Evolutionary conservation across 2,797 vertebrate genomes (phyloP).

Genomic region (Sylvilagus floridanus): DNA sequence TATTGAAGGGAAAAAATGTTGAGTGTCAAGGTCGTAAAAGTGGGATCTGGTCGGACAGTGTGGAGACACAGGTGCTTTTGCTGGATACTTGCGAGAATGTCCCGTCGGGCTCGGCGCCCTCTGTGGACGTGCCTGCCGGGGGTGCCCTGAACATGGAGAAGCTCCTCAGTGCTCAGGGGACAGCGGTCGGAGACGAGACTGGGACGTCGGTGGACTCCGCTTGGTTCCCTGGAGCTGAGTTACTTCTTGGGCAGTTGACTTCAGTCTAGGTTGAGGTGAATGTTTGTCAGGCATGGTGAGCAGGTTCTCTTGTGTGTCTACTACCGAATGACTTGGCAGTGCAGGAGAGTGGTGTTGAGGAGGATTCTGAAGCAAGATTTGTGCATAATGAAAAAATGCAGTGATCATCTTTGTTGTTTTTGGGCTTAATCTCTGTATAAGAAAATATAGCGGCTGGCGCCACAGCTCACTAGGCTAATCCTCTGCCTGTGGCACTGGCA

Average conservation of each 20-base stretch:
- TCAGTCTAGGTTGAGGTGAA: not conserved
- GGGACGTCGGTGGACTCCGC: not conserved
- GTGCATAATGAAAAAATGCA: not conserved
- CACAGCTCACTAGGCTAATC: no score
- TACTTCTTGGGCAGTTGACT: not conserved
- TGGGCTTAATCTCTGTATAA: not conserved
- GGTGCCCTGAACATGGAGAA: not conserved
- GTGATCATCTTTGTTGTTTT: not conserved
- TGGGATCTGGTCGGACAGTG: not conserved
- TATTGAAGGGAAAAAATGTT: not conserved
- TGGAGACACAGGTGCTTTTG: not conserved
- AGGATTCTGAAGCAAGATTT: conserved; percentile 3
- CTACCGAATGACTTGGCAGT: not conserved
- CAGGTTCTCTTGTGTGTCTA: not conserved
- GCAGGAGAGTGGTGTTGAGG: not conserved
- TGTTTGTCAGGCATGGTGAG: not conserved
- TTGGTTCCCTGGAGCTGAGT: not conserved
- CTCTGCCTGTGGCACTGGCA: no score
- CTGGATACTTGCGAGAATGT: not conserved
- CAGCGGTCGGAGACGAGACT: not conserved
- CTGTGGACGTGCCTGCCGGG: not conserved
- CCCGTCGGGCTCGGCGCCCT: not conserved
- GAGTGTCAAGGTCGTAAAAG: conserved; percentile 36
- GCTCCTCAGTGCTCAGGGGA: not conserved
- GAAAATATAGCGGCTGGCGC: not conserved